These are phyloP conservation scores for Aphis gossypii DNA, from an alignment of 1,140 invertebrate genomes.

Conservation along the genomic window DNA sequence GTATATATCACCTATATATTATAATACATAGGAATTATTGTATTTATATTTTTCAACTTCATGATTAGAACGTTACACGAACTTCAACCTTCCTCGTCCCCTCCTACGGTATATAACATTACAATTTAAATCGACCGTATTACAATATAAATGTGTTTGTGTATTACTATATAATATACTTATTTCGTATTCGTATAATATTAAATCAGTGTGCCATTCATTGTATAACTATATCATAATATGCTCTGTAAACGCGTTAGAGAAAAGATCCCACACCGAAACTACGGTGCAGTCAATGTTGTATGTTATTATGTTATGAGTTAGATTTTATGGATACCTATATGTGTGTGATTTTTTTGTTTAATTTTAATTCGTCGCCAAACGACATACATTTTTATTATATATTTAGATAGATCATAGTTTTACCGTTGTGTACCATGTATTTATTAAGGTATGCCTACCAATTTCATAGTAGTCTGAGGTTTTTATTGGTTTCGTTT, in stretches of 20 bases:
- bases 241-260: not conserved
- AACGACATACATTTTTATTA: not conserved
- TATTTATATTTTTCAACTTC: not conserved
- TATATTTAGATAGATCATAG: not conserved
- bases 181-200: not conserved
- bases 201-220: constrained; percentile 19
- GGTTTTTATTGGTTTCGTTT: not conserved
- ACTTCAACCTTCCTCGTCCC: no score
- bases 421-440: not conserved
- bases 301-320: not conserved
- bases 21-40: not conserved
- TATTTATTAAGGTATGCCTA: not conserved
- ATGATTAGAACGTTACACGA: not conserved
- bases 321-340: not conserved
- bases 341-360: not conserved
- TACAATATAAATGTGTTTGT: not conserved
- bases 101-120: not conserved
- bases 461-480: not conserved
- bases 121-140: not conserved
- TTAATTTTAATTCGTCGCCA: not conserved
- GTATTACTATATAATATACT: not conserved
- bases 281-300: not conserved
- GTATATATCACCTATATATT: not conserved
- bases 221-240: not conserved
- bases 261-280: not conserved